These are phyloP conservation scores for Talpa occidentalis DNA, from an alignment of 2,113 vertebrate species.

Conservation along the genomic window DNA sequence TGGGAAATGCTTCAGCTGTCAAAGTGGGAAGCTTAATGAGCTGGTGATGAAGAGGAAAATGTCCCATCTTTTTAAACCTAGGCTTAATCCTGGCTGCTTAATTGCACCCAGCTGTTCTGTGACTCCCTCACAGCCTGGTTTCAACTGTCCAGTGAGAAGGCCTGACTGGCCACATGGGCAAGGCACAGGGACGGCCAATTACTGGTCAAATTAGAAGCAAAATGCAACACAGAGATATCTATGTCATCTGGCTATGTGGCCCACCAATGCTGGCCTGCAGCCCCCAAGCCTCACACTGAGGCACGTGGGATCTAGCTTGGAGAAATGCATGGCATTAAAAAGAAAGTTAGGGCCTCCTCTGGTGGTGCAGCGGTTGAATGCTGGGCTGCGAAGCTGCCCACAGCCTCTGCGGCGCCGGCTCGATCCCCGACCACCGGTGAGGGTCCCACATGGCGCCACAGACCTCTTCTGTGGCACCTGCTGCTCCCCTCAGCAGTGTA, in stretches of 20 bases:
- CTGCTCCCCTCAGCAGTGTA: too few relatives aligned
- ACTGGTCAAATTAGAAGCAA: background rate
- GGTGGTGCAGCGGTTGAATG: too few relatives aligned
- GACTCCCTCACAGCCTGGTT: background rate
- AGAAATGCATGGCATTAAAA: background rate
- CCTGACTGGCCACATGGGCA: background rate
- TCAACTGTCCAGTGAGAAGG: background rate
- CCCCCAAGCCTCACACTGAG: background rate
- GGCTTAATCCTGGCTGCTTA: slow-evolving; percentile 54
- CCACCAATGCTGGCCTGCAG: background rate
- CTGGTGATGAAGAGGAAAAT: slow-evolving; percentile 65
- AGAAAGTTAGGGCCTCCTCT: too few relatives aligned
- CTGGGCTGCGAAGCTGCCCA: too few relatives aligned
- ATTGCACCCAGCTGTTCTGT: slow-evolving; percentile 27
- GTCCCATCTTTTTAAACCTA: slow-evolving; percentile 25
- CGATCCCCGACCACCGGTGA: too few relatives aligned
- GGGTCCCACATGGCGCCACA: too few relatives aligned
- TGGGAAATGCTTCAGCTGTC: slow-evolving; percentile 65
- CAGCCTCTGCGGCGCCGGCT: too few relatives aligned
- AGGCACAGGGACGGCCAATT: background rate
- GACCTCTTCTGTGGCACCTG: too few relatives aligned
- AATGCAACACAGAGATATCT: background rate
- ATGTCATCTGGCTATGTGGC: background rate
- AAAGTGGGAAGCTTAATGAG: slow-evolving; percentile 70
- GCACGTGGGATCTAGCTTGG: background rate